These are phyloP conservation scores for Sarcophaga rosellei DNA, from an alignment of 2,888 invertebrate genomes.

Conservation along the genomic window DNA sequence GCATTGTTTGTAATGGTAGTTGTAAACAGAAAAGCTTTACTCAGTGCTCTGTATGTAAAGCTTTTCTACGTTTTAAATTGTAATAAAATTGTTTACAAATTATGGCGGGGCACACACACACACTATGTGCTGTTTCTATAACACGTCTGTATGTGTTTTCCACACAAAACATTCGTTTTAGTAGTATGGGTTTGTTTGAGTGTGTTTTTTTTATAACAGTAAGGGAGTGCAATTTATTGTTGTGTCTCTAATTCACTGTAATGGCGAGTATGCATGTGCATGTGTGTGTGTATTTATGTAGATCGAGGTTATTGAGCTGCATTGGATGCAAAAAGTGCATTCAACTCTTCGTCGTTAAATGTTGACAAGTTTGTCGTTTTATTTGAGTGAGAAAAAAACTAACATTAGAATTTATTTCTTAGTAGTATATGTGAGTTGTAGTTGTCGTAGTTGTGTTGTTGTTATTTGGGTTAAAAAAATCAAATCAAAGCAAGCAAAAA, in stretches of 20 bases:
- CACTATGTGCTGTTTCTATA: too few relatives aligned
- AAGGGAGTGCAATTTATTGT: conserved; percentile 7
- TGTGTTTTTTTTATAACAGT: background rate
- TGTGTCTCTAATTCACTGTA: conserved; percentile 35
- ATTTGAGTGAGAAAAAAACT: conserved; percentile 9
- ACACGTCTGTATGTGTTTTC: too few relatives aligned
- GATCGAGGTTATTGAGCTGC: conserved; percentile 81
- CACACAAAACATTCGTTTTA: too few relatives aligned
- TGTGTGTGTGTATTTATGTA: conserved; percentile 66
- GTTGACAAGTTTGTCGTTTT: conserved; percentile 45
- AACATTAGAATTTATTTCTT: background rate
- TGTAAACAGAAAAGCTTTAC: too few relatives aligned
- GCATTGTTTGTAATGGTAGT: too few relatives aligned
- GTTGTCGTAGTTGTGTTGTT: conserved; percentile 41
- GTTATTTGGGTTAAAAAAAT: conserved; percentile 55
- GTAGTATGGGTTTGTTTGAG: too few relatives aligned
- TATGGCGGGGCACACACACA: too few relatives aligned
- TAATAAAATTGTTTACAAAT: too few relatives aligned
- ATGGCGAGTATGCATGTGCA: conserved; percentile 71
- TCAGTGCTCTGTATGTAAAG: too few relatives aligned
- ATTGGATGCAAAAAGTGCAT: conserved; percentile 75
- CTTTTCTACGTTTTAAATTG: too few relatives aligned
- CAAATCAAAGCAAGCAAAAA: conserved; percentile 41
- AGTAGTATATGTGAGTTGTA: conserved; percentile 15
- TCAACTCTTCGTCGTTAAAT: conserved; percentile 62